Percentiles rank a stretch among this genome's conserved stretches.
Evolutionary conservation across 2,113 vertebrate species (phyloP).

Genomic region (Garra rufa): DNA sequence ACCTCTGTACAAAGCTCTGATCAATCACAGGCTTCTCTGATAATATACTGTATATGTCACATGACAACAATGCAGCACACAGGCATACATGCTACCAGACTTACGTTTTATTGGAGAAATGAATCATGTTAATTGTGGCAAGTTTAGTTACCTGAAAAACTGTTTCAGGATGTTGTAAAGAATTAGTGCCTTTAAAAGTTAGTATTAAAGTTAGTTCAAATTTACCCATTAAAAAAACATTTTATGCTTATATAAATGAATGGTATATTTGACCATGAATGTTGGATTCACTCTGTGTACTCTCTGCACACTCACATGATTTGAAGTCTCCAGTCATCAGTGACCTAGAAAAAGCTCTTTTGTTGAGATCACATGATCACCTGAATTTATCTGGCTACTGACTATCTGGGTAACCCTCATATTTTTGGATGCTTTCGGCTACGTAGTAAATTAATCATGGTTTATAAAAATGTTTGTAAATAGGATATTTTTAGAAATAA

Average conservation of each 20-base stretch:
- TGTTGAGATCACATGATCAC: neutral
- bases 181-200: neutral
- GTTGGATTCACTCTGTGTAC: neutral
- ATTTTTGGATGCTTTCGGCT: neutral
- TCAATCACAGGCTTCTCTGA: constrained; percentile 26
- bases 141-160: neutral
- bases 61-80: neutral
- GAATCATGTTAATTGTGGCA: neutral
- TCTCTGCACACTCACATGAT: no score
- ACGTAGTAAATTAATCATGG: neutral
- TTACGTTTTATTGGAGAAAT: neutral
- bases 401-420: neutral
- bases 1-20: constrained; percentile 8
- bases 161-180: neutral
- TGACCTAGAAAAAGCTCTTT: neutral
- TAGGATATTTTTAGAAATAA: neutral
- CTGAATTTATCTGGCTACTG: neutral
- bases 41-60: neutral
- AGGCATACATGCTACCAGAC: neutral
- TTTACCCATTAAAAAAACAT: neutral
- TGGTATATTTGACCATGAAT: neutral
- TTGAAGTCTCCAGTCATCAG: neutral
- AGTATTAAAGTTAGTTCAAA: neutral
- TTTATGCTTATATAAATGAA: neutral
- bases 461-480: neutral